A percentile compares a stretch with the other conserved stretches of the same genome.
Conservation (phyloP, 2,797 vertebrate genomes). For the Cuculus canorus region DNA sequence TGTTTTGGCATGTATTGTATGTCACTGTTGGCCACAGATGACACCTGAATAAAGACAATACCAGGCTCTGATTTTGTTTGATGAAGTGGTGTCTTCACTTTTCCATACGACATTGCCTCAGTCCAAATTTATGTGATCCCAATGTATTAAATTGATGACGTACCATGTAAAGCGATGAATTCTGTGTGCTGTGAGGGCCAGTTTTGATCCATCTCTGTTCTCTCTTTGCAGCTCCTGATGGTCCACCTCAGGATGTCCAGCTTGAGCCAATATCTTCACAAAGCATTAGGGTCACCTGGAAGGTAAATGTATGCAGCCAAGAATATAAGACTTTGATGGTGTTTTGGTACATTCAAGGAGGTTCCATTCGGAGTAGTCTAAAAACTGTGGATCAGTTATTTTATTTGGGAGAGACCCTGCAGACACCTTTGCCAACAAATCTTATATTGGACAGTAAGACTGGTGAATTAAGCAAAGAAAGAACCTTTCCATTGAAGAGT, state of each 20-base stretch:
- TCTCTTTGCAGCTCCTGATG: conserved; percentile 89
- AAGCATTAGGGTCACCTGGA: conserved; percentile 98
- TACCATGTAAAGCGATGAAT: not conserved
- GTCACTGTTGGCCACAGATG: not conserved
- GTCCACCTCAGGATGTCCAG: conserved; percentile 93
- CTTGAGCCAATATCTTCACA: conserved; percentile 97
- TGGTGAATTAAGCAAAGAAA: not conserved
- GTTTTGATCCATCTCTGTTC: not conserved
- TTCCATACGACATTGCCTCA: not conserved
- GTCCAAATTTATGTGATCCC: not conserved
- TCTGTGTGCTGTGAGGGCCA: not conserved
- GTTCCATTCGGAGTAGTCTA: not conserved
- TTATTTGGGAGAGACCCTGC: not conserved
- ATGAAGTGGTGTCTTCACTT: not conserved
- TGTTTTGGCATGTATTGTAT: not conserved
- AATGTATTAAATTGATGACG: not conserved
- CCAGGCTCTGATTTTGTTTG: not conserved
- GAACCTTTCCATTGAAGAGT: not conserved
- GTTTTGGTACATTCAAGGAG: not conserved
- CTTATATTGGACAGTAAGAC: not conserved
- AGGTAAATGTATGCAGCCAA: conserved; percentile 79
- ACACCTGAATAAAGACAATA: not conserved
- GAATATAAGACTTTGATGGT: not conserved
- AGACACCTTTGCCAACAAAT: not conserved
- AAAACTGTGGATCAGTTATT: not conserved